Evolutionary conservation across 1,140 invertebrate genomes (phyloP).

Genomic region (Rhyzopertha dominica): DNA sequence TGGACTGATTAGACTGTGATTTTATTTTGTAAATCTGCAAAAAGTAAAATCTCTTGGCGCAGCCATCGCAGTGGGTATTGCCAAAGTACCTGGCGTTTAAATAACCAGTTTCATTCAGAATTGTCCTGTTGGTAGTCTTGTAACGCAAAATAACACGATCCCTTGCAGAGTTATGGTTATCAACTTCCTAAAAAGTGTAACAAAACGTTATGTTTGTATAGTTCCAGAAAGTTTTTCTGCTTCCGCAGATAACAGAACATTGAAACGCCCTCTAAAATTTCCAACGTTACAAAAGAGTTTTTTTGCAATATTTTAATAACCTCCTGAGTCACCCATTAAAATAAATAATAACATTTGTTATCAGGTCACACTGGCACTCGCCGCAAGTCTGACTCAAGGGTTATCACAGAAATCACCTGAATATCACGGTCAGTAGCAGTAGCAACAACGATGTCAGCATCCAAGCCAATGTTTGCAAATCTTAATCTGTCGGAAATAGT

Average conservation of each 20-base stretch:
- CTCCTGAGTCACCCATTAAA: not conserved
- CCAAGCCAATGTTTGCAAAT: constrained; percentile 8
- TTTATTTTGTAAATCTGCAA: constrained; percentile 27
- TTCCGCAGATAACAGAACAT: too few relatives aligned
- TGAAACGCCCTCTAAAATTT: too few relatives aligned
- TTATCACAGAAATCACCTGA: constrained; percentile 7
- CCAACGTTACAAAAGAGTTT: constrained; percentile 4
- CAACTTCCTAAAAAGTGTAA: not conserved
- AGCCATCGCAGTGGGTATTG: too few relatives aligned
- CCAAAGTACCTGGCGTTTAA: too few relatives aligned
- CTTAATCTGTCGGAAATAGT: constrained; percentile 7
- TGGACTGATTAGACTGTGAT: constrained; percentile 14
- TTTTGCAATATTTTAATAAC: not conserved
- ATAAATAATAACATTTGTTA: constrained; percentile 2
- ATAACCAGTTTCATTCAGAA: too few relatives aligned
- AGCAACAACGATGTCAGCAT: constrained; percentile 14
- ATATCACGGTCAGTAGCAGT: not conserved
- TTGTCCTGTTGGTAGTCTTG: too few relatives aligned
- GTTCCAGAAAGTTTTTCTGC: too few relatives aligned
- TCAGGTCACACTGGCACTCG: not conserved
- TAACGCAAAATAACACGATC: not conserved
- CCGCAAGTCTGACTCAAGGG: not conserved
- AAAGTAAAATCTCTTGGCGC: too few relatives aligned
- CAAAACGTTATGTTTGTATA: not conserved
- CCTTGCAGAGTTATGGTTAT: not conserved